A percentile compares a stretch with the other conserved stretches of the same genome.
Evolutionary conservation across 2,113 vertebrate genomes (phyloP).

Genomic region (Phasianus colchicus): DNA sequence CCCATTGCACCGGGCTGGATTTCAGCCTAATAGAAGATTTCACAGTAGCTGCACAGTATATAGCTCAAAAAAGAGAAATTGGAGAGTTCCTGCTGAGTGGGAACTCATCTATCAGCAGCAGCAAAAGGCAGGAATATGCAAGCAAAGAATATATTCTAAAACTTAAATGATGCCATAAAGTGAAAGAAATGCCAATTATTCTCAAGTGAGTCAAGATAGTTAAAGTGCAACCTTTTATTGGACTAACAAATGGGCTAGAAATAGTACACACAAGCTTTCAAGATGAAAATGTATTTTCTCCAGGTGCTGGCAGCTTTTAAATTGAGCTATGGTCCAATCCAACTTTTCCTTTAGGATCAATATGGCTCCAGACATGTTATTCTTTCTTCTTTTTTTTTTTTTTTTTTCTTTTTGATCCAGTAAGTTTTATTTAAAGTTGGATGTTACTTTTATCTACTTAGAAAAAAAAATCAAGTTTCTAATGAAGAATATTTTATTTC

Average conservation of each 20-base stretch:
- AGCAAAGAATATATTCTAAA: constrained; percentile 68
- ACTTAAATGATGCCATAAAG: constrained; percentile 68
- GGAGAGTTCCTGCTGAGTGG: constrained; percentile 41
- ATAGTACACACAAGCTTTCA: constrained; percentile 54
- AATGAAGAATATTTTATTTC: constrained; percentile 16
- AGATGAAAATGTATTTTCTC: constrained; percentile 64
- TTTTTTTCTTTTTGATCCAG: not conserved
- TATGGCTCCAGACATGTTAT: constrained; percentile 50
- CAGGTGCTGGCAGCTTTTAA: constrained; percentile 67
- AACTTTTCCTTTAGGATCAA: constrained; percentile 61
- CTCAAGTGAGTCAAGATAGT: constrained; percentile 62
- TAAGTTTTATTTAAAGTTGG: constrained; percentile 56
- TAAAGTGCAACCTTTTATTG: constrained; percentile 70
- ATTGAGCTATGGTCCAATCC: constrained; percentile 60
- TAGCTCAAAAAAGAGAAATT: constrained; percentile 57
- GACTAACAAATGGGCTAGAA: constrained; percentile 68
- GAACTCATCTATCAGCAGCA: constrained; percentile 50
- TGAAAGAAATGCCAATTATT: constrained; percentile 72
- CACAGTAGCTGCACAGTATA: constrained; percentile 19
- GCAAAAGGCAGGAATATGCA: constrained; percentile 64
- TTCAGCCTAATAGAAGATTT: constrained; percentile 35
- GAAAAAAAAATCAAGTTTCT: constrained; percentile 23
- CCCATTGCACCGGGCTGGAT: not conserved
- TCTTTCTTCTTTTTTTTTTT: constrained; percentile 32
- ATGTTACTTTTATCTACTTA: constrained; percentile 14